Evolutionary conservation across 2,888 invertebrate genomes (phyloP), one percentile per base, ranked within the genome.

Genomic region (Hanleya hanleyi): DNA sequence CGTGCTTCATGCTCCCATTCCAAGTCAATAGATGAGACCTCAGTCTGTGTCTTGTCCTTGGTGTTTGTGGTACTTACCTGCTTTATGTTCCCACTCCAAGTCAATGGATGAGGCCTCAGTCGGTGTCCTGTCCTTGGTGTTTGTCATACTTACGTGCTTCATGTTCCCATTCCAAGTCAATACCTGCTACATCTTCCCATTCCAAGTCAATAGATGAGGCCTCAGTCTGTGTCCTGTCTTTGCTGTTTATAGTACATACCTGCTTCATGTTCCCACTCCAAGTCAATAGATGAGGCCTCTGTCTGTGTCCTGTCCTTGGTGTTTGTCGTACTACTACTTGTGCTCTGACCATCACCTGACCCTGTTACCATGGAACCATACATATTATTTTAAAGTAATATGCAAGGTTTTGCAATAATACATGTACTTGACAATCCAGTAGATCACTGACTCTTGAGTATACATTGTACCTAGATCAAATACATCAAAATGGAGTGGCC

Each of bases 1-100:
- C 89, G 89, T 77, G 87, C 89, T 81, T 90, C 90, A 77, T 89
- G 88, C 67, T 90, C 90, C 90, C 90, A 90, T 74, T 89, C 89
- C 36, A 90, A 77, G 67, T 90, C 90, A 26, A 89, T 69, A 36
- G 90, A 90, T 5, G 89, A 89, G n/a, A 85, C 88, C 62, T 88
- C 88, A 5, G 88, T 87, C 62, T 85, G 83, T 15, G 88, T 86
- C 51, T 85, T 77, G 35, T 88, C 88, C 61, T 85, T 81, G 26
- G 83, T 82, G 33, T 79, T 81, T 18, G 84, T 84, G 74, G 86
- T 88, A 70, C 83, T 87, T 73, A 88, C 89, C 89, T 77, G 87
- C 89, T 81, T 90, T 89, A 77, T 89, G 88, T 68, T 90, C 90
- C 90, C 90, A 90, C 75, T 89, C 89, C 36, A 90, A 77, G 67